A percentile compares a stretch with the other conserved stretches of the same genome.
Conservation (phyloP, 2,888 invertebrate species). For the Ormyrus thymus region DNA sequence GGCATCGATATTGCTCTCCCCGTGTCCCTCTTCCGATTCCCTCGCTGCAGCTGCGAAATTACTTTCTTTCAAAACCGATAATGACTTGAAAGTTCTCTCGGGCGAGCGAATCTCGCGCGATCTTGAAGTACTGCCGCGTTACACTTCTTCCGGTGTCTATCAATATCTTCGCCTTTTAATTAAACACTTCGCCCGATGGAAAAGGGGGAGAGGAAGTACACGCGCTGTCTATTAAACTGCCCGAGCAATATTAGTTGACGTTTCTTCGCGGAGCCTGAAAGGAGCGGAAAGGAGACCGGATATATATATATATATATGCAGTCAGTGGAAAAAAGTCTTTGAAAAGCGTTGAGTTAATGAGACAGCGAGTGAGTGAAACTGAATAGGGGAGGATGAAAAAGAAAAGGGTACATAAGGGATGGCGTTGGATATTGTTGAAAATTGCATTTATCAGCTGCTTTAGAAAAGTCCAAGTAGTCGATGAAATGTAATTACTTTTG, state of each 20-base stretch:
- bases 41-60: constrained; percentile 7
- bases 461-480: too few species aligned
- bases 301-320: constrained; percentile 20
- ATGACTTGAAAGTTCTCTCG: constrained; percentile 23
- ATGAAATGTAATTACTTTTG: too few species aligned
- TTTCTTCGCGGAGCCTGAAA: not conserved
- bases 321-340: constrained; percentile 38
- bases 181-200: constrained; percentile 38
- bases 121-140: not conserved
- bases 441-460: constrained; percentile 9
- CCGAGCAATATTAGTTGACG: constrained; percentile 40
- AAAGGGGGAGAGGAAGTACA: not conserved
- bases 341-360: constrained; percentile 38
- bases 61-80: constrained; percentile 47
- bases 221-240: constrained; percentile 32
- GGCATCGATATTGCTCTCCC: not conserved
- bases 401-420: not conserved
- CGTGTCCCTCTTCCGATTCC: not conserved
- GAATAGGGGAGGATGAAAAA: not conserved
- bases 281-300: not conserved
- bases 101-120: not conserved
- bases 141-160: not conserved
- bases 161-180: constrained; percentile 49
- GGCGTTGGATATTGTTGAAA: not conserved
- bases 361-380: constrained; percentile 18